A percentile compares a stretch with the other conserved stretches of the same genome.
These are phyloP conservation scores for Temnothorax rugatulus DNA, from an alignment of 2,888 invertebrate genomes.

Conservation along the genomic window DNA sequence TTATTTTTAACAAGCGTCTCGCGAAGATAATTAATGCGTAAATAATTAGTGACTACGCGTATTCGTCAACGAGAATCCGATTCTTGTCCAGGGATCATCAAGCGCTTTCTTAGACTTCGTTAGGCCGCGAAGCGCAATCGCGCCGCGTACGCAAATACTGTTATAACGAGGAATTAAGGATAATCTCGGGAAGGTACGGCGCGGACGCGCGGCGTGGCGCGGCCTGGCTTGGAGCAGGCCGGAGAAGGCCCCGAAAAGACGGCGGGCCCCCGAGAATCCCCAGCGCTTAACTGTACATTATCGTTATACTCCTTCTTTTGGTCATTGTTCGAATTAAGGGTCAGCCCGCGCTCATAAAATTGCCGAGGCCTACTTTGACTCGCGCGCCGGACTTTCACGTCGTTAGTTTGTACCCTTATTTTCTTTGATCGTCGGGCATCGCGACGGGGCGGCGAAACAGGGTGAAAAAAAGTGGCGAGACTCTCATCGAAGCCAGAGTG, in stretches of 20 bases:
- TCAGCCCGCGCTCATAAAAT: slow-evolving; percentile 60
- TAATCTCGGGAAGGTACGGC: slow-evolving; percentile 56
- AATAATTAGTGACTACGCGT: slow-evolving; percentile 15
- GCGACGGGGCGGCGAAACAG: slow-evolving; percentile 28
- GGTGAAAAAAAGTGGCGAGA: slow-evolving; percentile 32
- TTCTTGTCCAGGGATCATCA: background rate
- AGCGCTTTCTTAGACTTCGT: slow-evolving; percentile 21
- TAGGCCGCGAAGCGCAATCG: slow-evolving; percentile 23
- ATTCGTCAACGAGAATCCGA: slow-evolving; percentile 15
- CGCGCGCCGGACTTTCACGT: slow-evolving; percentile 69
- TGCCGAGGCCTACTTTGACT: slow-evolving; percentile 46
- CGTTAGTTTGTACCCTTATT: slow-evolving; percentile 67
- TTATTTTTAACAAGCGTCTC: background rate
- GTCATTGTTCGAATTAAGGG: slow-evolving; percentile 66
- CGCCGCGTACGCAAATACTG: slow-evolving; percentile 48
- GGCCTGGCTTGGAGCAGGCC: slow-evolving; percentile 16
- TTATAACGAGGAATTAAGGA: slow-evolving; percentile 65
- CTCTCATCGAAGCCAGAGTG: background rate
- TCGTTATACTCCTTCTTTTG: slow-evolving; percentile 37
- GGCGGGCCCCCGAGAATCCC: slow-evolving; percentile 34
- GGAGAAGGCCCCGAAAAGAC: slow-evolving; percentile 45
- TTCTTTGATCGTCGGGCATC: slow-evolving; percentile 38
- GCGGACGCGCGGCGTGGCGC: background rate
- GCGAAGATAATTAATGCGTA: background rate
- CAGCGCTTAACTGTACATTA: slow-evolving; percentile 65